Conservation (phyloP, 2,113 vertebrate species). For the Artemisiospiza belli region DNA sequence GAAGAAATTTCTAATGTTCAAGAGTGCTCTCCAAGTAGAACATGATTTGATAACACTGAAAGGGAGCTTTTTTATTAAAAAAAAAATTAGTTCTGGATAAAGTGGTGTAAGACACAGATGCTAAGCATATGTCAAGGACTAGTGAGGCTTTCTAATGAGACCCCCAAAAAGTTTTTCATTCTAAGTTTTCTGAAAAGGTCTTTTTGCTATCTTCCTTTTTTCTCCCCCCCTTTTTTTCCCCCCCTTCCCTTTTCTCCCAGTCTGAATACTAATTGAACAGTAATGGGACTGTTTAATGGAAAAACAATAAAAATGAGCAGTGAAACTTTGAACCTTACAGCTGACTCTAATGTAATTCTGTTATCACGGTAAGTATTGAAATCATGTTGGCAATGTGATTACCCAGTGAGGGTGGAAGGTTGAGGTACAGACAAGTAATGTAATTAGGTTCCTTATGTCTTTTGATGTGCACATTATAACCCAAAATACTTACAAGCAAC, state of each 20-base stretch:
- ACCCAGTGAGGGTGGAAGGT: background rate
- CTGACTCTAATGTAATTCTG: background rate
- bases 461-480: background rate
- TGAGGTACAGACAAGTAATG: background rate
- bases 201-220: background rate
- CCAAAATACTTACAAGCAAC: background rate
- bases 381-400: background rate
- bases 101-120: background rate
- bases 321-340: constrained; percentile 18
- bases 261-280: background rate
- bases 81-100: background rate
- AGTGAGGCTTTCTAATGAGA: constrained; percentile 9
- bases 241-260: background rate
- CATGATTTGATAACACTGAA: background rate
- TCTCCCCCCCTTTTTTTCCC: rapidly evolving
- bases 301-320: constrained; percentile 34
- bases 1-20: background rate
- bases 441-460: background rate
- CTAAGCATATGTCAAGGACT: background rate
- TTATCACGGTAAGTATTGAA: background rate
- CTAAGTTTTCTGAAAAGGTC: background rate
- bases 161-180: background rate
- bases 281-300: background rate
- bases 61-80: background rate
- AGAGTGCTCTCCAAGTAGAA: background rate